These are phyloP conservation scores for Achroia grisella DNA, from an alignment of 1,140 invertebrate genomes.

Conservation along the genomic window DNA sequence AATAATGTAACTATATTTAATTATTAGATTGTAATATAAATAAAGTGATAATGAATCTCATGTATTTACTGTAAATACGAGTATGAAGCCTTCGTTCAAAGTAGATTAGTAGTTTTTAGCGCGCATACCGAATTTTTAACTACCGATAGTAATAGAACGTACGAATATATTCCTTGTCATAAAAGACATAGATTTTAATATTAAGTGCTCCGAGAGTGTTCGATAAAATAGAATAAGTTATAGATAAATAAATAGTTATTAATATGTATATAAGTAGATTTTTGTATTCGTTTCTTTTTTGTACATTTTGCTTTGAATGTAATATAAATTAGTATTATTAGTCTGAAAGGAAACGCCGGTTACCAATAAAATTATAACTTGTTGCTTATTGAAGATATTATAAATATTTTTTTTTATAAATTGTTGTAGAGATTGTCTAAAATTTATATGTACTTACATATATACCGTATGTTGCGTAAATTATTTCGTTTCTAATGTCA, in stretches of 20 bases:
- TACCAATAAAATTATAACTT: constrained; percentile 72
- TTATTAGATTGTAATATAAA: constrained; percentile 1
- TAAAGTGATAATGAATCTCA: constrained; percentile 51
- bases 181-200: constrained; percentile 39
- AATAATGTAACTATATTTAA: too few species aligned
- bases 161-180: constrained; percentile 47
- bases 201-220: constrained; percentile 62
- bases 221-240: constrained; percentile 50
- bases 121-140: constrained; percentile 56
- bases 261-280: constrained; percentile 55
- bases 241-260: constrained; percentile 13
- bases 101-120: constrained; percentile 32
- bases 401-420: constrained; percentile 63
- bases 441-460: constrained; percentile 28
- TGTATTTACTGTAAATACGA: constrained; percentile 68
- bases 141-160: constrained; percentile 55
- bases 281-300: constrained; percentile 45
- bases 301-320: constrained; percentile 65
- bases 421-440: constrained; percentile 62
- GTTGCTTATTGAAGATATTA: constrained; percentile 71
- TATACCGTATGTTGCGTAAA: constrained; percentile 56
- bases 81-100: constrained; percentile 41
- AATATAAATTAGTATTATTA: constrained; percentile 68
- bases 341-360: constrained; percentile 72
- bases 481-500: constrained; percentile 45